Base-by-base conservation (phyloP, 1,140 invertebrate genomes). In the Drosophila sulfurigaster region DNA sequence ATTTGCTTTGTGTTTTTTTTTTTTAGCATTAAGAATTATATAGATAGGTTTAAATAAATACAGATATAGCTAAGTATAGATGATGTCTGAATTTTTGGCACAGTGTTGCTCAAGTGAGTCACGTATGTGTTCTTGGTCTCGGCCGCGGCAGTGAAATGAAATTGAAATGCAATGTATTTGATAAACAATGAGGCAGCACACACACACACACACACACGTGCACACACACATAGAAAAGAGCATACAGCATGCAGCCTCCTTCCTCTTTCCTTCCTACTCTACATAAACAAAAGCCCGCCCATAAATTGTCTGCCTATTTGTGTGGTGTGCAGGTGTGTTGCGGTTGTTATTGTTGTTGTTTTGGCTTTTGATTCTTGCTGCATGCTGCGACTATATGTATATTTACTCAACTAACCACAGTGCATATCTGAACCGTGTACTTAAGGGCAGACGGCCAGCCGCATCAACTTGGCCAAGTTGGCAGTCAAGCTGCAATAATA, bases 111-210 rank as follows among this genome's bases (percentile, higher is more conserved):
- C 46, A 64, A 69, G 72, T 76, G 35, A 56, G 52, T 65, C 52
- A 45, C 30, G 28, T 16, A 51, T 49, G 63, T 87, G 85, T 48
- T 80, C 78, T 73, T 75, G 75, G 69, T 86, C 78, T 75, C 68
- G 82, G 69, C 59, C 81, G 68, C 72, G 83, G 80, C 79, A 79
- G 59, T 77, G 79, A 87, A 87, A 82, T 51, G 43, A 30, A 75
- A 68, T 68, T 68, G 41, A 73, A 78, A 79, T 58, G 35, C 65
- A 85, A 69, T 82, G 82, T 82, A 79, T 63, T 79, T 70, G 59
- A 58, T 78, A 68, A 49, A 68, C 54, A 72, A 48, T 52, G 38
- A 68, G 54, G 41, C 28, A 38, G 8, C 35, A 38, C 8, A 38
- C 35, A 38, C 30, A 32, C 0, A 32, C 30, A 32, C 30, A 72